Evolutionary conservation across 2,113 vertebrate genomes (phyloP), one percentile per base, ranked within the genome.

Genomic region (Salvator merianae): DNA sequence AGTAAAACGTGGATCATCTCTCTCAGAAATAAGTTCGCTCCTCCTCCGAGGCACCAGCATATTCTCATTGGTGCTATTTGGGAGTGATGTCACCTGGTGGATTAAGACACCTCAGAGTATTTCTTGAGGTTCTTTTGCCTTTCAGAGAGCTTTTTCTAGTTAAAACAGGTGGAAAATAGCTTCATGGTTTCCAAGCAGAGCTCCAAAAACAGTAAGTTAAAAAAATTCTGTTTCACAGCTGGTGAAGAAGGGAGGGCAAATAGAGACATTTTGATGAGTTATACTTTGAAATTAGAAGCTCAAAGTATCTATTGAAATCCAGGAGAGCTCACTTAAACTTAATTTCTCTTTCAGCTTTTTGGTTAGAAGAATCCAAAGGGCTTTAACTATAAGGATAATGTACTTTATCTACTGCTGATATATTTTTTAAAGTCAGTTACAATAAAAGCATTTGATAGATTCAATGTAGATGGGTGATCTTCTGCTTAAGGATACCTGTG

Each of bases 21-120:
- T 1, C 24, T 77, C 3, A 78, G 68, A 83, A 62, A n/a, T 50
- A 5, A 0, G 0, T 16, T 1, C 7, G 28, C 53, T 13, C 40
- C 36, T 70, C 74, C 3, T 53, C 0, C 0, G 16, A 59, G 0
- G 0, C 16, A 26, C 0, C 43, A 3, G 66, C 81, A 38, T 12
- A 84, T 84, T 84, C 72, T 4, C 0, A 16, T 43, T 74, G 72
- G 28, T 30, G 4, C 26, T 89, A 62, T 88, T 72, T 88, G 71
- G 80, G 83, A 86, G 24, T 89, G 91, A 91, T 77, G 69, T 88
- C 85, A 94, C 84, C 88, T 79, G 68, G 47, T 79, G 18, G 82
- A 88, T 93, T 90, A 92, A 14, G n/a, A 13, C 20, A 38, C 71
- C 30, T 50, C 63, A 88, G 88, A 66, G 85, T 94, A 95, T 96